Base-by-base conservation (phyloP, 2,888 invertebrate genomes). In the Tiliacea citrago region DNA sequence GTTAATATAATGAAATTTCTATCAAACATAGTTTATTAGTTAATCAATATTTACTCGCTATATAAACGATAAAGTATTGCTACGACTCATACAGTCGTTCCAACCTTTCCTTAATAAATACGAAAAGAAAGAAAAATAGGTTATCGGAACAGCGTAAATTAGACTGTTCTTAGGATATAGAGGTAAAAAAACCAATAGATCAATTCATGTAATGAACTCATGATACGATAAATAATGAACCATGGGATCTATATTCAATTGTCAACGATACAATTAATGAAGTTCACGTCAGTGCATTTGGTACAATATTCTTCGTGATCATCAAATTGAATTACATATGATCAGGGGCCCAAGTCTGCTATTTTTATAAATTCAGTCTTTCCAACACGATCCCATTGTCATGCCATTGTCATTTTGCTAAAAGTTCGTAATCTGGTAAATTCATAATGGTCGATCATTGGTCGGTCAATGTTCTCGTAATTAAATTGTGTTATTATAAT, bases 311-410 rank as follows among this genome's bases (percentile, higher is more conserved):
- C n/a, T 57, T 39, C 62, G 49, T 39, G 18, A 55, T 35, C 49
- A 51, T 47, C 18, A 55, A 74, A 77, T 75, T 58, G 12, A 79
- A 78, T 62, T 53, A 29, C 58, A 47, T 53, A 47, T 65, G n/a
- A n/a, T n/a, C n/a, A n/a, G n/a, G n/a, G n/a, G n/a, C n/a, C n/a
- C n/a, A n/a, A n/a, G n/a, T n/a, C n/a, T n/a, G n/a, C n/a, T n/a
- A n/a, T n/a, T n/a, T n/a, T n/a, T n/a, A n/a, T n/a, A n/a, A n/a
- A n/a, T n/a, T n/a, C n/a, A n/a, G n/a, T n/a, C n/a, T n/a, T n/a
- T n/a, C n/a, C n/a, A n/a, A n/a, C n/a, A n/a, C n/a, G n/a, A n/a
- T n/a, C n/a, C n/a, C n/a, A n/a, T n/a, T n/a, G n/a, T n/a, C n/a
- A n/a, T n/a, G n/a, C n/a, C n/a, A n/a, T n/a, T n/a, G n/a, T n/a